phyloP scores from a whole-genome alignment of 2,797 vertebrate genomes.

The Valencia hispanica region DNA sequence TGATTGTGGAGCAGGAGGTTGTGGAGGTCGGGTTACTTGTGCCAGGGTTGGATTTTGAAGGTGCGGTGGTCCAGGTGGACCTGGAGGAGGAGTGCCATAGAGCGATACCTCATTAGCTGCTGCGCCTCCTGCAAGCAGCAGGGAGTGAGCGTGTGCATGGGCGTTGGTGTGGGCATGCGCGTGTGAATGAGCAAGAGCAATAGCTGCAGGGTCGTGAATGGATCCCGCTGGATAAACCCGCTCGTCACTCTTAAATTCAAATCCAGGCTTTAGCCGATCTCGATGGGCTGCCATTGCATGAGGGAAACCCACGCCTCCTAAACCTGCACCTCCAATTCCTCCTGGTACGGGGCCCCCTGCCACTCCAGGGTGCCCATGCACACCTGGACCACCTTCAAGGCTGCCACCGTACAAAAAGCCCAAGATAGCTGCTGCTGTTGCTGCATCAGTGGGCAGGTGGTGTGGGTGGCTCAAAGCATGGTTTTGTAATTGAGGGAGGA shows the following conservation, averaged over 20 bases:
- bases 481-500: constrained; percentile 83
- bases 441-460: constrained; percentile 83
- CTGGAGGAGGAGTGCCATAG: constrained; percentile 82
- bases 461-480: constrained; percentile 79
- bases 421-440: constrained; percentile 92
- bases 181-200: constrained; percentile 81
- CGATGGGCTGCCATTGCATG: constrained; percentile 85
- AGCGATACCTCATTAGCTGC: constrained; percentile 78
- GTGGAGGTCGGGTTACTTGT: constrained; percentile 81
- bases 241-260: constrained; percentile 95
- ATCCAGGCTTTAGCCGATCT: constrained; percentile 92
- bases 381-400: constrained; percentile 87
- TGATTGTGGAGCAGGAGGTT: constrained; percentile 83
- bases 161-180: constrained; percentile 72
- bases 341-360: constrained; percentile 77
- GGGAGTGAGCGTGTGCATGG: constrained; percentile 77
- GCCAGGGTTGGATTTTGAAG: constrained; percentile 74
- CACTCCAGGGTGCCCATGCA: constrained; percentile 73
- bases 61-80: constrained; percentile 70
- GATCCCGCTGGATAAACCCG: constrained; percentile 84
- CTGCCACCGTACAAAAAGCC: constrained; percentile 93
- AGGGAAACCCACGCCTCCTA: constrained; percentile 87
- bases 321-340: constrained; percentile 79
- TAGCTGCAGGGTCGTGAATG: constrained; percentile 78
- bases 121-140: constrained; percentile 79